phyloP scores from a whole-genome alignment of 2,888 invertebrate species.

The Melipona beecheii region DNA sequence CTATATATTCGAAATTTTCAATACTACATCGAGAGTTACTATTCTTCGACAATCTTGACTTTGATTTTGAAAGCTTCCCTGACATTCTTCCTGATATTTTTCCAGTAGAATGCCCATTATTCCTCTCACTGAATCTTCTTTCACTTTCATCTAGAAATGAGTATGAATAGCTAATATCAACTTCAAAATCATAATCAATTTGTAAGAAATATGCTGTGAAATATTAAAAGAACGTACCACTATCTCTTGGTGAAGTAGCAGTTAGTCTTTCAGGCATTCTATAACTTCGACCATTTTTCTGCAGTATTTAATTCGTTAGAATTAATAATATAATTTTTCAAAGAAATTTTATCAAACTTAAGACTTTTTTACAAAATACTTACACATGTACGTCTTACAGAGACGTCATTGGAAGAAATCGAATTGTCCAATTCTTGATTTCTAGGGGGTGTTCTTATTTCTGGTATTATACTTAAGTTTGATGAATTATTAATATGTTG shows the following conservation, averaged over 20 bases:
- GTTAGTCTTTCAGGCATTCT: slow-evolving; percentile 76
- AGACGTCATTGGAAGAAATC: slow-evolving; percentile 35
- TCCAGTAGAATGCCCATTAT: slow-evolving; percentile 67
- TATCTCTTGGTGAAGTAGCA: slow-evolving; percentile 64
- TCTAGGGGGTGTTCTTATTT: slow-evolving; percentile 68
- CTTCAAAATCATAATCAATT: slow-evolving; percentile 5
- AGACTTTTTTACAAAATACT: slow-evolving; percentile 30
- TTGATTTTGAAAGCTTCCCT: slow-evolving; percentile 66
- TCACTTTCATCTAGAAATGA: slow-evolving; percentile 67
- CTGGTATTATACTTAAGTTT: slow-evolving; percentile 78
- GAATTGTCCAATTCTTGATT: slow-evolving; percentile 51
- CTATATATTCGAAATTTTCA: slow-evolving; percentile 57
- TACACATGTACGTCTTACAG: slow-evolving; percentile 65
- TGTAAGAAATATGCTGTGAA: background rate
- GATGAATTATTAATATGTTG: slow-evolving; percentile 71
- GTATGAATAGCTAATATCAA: slow-evolving; percentile 2
- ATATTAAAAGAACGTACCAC: slow-evolving; percentile 67
- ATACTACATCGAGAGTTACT: slow-evolving; percentile 32
- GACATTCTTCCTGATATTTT: slow-evolving; percentile 68
- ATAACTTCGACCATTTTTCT: slow-evolving; percentile 70
- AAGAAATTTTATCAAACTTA: background rate
- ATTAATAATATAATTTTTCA: background rate
- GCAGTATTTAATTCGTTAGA: slow-evolving; percentile 36
- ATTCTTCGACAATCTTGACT: slow-evolving; percentile 63
- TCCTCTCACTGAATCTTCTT: slow-evolving; percentile 64